Evolutionary conservation across 64 coral and sea anemone species (phyloP).

Genomic region (Platygyra sinensis): DNA sequence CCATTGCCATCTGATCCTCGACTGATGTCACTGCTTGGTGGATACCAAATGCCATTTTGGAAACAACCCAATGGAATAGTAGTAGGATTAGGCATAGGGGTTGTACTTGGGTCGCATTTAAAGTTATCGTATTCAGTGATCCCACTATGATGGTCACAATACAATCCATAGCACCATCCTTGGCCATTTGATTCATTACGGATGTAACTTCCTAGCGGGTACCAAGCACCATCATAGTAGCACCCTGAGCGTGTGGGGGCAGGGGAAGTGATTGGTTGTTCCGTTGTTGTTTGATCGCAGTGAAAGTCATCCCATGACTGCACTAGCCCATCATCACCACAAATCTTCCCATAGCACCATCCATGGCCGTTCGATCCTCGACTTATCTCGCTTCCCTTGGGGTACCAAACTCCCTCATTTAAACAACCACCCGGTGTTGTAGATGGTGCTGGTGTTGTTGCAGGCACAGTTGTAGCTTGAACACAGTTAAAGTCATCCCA

Average conservation of each 20-base stretch:
- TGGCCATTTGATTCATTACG: background rate
- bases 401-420: background rate
- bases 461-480: background rate
- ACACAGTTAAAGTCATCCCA: conserved; percentile 65
- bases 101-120: too few relatives aligned
- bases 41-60: conserved; percentile 36
- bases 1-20: background rate
- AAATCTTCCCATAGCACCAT: conserved; percentile 49
- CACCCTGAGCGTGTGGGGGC: background rate
- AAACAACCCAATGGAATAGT: conserved; percentile 5
- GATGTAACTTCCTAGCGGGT: background rate
- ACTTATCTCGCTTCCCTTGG: background rate
- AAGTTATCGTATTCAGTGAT: background rate
- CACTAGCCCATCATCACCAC: conserved; percentile 35
- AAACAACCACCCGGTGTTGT: background rate
- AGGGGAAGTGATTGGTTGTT: background rate
- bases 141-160: background rate
- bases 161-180: conserved; percentile 22
- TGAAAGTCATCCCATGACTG: conserved; percentile 59
- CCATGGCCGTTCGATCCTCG: background rate
- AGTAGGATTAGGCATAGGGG: background rate
- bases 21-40: background rate
- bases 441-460: background rate
- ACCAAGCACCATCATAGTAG: conserved; percentile 24
- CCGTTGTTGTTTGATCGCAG: background rate